These are phyloP conservation scores for Phyto melanocephala DNA, from an alignment of 2,888 invertebrate species.

Conservation along the genomic window DNA sequence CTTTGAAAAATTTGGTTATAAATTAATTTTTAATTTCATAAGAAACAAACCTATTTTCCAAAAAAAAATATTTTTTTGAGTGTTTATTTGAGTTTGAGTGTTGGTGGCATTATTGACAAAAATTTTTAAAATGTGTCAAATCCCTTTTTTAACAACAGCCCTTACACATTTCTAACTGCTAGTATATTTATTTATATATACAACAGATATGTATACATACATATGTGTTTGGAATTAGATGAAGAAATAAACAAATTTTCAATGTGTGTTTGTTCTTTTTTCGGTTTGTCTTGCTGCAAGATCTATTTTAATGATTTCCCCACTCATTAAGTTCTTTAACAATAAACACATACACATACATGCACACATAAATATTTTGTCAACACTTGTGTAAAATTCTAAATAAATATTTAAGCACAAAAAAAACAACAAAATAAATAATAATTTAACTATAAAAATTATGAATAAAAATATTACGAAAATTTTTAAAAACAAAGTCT, in stretches of 20 bases:
- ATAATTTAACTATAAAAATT: neutral
- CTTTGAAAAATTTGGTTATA: neutral
- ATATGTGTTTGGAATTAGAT: neutral
- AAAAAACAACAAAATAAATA: constrained; percentile 6
- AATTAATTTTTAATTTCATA: neutral
- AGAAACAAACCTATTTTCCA: too few species aligned
- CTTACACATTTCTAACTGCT: neutral
- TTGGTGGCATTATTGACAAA: constrained; percentile 19
- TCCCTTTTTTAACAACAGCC: neutral
- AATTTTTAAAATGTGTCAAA: constrained; percentile 27
- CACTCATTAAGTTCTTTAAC: neutral
- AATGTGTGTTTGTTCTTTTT: neutral
- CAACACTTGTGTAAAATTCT: neutral
- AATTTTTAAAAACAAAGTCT: constrained; percentile 18
- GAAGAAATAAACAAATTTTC: constrained; percentile 1
- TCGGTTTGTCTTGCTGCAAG: neutral
- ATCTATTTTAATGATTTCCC: constrained; percentile 2
- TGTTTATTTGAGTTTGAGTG: too few species aligned
- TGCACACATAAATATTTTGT: neutral
- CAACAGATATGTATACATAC: too few species aligned
- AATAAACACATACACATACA: neutral
- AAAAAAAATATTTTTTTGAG: neutral
- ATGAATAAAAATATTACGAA: neutral
- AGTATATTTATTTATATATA: too few species aligned
- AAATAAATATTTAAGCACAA: constrained; percentile 6